Base-by-base conservation (phyloP, 2,113 vertebrate species). In the Hippocampus abdominalis region DNA sequence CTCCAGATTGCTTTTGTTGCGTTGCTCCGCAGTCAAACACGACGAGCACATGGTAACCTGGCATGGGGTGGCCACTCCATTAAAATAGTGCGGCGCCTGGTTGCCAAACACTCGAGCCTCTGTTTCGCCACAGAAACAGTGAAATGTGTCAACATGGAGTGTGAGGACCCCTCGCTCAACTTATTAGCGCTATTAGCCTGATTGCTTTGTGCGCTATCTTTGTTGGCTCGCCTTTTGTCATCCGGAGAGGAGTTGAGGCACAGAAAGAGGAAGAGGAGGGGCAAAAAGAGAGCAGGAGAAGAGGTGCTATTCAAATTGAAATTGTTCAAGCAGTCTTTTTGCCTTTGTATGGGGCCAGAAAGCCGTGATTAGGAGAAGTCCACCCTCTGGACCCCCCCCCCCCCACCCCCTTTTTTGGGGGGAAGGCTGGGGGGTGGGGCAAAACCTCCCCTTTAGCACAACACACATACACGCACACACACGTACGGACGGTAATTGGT, bases 121-220 rank as follows among this genome's bases (percentile, higher is more conserved):
- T 92, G 91, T 92, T 93, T 93, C 87, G 88, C 83, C 85, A 89
- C 84, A 86, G 85, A 87, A 89, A 91, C 85, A 85, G 69, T 82
- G 83, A 88, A 89, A 92, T 89, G 89, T 93, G 91, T 91, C 88
- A 90, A 91, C 89, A 90, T 5, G 67, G 81, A 81, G 79, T 84
- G 84, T 21, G 77, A 88, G 84, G 87, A 89, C 85, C 89, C 78
- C 78, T 70, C 82, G 80, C 87, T 91, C 90, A 81, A 91, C 86
- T 87, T 91, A 92, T 92, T 92, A 93, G 89, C 75, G 78, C 91
- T 85, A 92, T 93, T 92, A 92, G 88, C 80, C 86, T 83, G 85
- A 89, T 89, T 88, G 89, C 87, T 90, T 89, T 91, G 87, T 90
- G 71, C 13, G 62, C 85, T 73, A 84, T 89, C 87, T 89, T 92